These are phyloP conservation scores for Gonioctena quinquepunctata DNA, from an alignment of 1,140 invertebrate genomes.

Conservation along the genomic window DNA sequence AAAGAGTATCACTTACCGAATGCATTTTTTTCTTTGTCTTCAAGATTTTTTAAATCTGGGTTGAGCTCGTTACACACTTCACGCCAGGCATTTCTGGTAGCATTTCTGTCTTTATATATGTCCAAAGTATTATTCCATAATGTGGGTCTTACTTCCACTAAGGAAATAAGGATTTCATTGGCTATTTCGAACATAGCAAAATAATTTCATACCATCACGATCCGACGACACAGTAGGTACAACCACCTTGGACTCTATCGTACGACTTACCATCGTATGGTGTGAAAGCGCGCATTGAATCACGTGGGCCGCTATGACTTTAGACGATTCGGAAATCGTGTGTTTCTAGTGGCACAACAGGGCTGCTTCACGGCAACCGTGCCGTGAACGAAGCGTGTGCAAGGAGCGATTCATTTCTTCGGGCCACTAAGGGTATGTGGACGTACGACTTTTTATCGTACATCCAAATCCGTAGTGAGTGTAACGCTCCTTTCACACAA, in stretches of 20 bases:
- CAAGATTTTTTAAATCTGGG: slow-evolving; percentile 15
- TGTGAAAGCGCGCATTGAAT: background rate
- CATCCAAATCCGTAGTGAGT: no score
- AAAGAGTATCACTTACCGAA: no score
- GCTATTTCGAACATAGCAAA: slow-evolving; percentile 10
- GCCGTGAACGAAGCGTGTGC: background rate
- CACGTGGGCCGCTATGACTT: background rate
- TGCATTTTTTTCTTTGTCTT: slow-evolving; percentile 24
- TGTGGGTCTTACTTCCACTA: slow-evolving; percentile 9
- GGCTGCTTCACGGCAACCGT: background rate
- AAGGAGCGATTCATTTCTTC: background rate
- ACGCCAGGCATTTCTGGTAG: slow-evolving; percentile 18
- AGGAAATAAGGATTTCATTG: slow-evolving; percentile 29
- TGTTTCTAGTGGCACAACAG: background rate
- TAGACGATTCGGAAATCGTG: background rate
- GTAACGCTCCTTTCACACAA: no score
- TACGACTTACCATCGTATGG: background rate
- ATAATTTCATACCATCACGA: background rate
- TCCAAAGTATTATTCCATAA: slow-evolving; percentile 21
- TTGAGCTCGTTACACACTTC: slow-evolving; percentile 15
- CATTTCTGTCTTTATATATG: slow-evolving; percentile 21
- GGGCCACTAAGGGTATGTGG: background rate
- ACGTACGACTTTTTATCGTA: background rate
- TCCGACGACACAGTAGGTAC: background rate
- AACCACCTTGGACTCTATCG: background rate